Evolutionary conservation across 2,797 vertebrate species (phyloP).

Genomic region (Pteropus rufus): DNA sequence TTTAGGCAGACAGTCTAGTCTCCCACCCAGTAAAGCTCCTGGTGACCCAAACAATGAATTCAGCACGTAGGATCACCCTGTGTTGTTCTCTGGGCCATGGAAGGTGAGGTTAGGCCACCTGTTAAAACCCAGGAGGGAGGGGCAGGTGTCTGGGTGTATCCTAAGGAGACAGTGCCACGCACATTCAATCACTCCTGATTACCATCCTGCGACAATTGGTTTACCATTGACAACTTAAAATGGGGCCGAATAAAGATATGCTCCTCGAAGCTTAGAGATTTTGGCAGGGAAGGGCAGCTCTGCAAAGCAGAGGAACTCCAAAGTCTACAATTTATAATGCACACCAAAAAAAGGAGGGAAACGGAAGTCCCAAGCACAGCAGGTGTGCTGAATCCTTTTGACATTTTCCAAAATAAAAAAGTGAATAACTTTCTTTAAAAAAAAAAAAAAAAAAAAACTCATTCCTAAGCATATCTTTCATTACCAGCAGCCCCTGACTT

Average conservation of each 20-base stretch:
- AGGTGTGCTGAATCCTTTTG: neutral
- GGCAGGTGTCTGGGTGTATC: neutral
- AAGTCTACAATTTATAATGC: no score
- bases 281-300: neutral
- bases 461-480: neutral
- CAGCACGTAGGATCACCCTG: neutral
- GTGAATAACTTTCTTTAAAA: neutral
- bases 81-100: neutral
- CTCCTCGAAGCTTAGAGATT: neutral
- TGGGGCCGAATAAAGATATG: neutral
- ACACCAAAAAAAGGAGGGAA: neutral
- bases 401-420: neutral
- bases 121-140: neutral
- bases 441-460: neutral
- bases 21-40: neutral
- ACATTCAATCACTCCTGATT: rapidly evolving
- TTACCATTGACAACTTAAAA: neutral
- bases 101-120: neutral
- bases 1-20: neutral
- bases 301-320: neutral
- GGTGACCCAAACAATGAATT: neutral
- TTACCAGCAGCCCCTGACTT: neutral
- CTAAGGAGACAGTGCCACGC: neutral
- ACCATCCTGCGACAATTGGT: neutral
- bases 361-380: neutral